Conservation (phyloP, 2,888 invertebrate genomes). For the Lysandra coridon region DNA sequence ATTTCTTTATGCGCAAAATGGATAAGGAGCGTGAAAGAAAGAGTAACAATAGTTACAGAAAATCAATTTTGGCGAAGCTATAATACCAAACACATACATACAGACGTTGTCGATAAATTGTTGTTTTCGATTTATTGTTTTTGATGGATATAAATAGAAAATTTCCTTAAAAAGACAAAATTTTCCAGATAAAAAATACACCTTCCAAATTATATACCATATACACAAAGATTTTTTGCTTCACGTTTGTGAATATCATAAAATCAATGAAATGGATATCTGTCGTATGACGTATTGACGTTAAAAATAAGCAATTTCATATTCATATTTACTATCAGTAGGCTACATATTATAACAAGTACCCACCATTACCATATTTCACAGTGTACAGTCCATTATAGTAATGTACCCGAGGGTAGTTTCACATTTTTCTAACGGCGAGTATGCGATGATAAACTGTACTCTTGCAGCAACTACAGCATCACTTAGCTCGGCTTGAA, state of each 20-base stretch:
- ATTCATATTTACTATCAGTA: neutral
- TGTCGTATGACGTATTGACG: too few species aligned
- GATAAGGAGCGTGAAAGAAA: neutral
- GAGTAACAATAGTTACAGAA: neutral
- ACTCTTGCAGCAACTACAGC: neutral
- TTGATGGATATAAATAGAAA: too few species aligned
- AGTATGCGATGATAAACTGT: slow-evolving; percentile 19
- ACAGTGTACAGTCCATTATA: slow-evolving; percentile 17
- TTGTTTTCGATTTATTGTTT: too few species aligned
- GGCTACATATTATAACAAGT: neutral
- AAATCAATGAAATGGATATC: too few species aligned
- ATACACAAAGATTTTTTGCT: too few species aligned
- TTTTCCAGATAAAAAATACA: too few species aligned
- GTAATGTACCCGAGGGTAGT: slow-evolving; percentile 2
- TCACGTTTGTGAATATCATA: too few species aligned
- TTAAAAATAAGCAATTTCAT: neutral
- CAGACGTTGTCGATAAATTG: too few species aligned
- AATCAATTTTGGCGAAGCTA: too few species aligned
- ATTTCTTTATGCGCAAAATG: neutral
- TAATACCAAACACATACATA: too few species aligned
- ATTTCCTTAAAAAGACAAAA: too few species aligned
- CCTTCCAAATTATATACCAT: too few species aligned
- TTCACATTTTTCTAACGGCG: slow-evolving; percentile 26
- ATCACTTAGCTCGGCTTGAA: slow-evolving; percentile 16
- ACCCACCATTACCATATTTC: slow-evolving; percentile 5